These are phyloP conservation scores for Lacanobia wlatinum DNA, from an alignment of 2,888 invertebrate genomes.

Conservation along the genomic window DNA sequence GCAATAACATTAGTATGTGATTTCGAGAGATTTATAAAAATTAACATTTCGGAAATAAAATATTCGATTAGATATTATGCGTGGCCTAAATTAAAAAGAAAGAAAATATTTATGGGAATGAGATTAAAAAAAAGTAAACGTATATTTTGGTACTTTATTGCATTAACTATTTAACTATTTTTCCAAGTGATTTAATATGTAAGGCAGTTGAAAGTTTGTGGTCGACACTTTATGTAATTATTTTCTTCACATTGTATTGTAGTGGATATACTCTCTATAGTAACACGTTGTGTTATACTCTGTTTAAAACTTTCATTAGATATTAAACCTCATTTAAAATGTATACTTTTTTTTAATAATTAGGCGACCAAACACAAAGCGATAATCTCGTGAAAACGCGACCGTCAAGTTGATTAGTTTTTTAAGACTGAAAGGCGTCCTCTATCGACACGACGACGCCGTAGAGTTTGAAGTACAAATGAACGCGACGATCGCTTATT, in stretches of 20 bases:
- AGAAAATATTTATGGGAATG: constrained; percentile 62
- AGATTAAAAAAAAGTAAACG: constrained; percentile 53
- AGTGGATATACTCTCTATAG: background rate
- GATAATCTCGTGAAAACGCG: background rate
- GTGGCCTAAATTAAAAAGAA: constrained; percentile 68
- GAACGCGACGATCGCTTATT: too few relatives aligned
- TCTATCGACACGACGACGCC: too few relatives aligned
- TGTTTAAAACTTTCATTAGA: too few relatives aligned
- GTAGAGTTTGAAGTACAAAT: too few relatives aligned
- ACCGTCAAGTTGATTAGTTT: too few relatives aligned
- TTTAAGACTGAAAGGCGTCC: too few relatives aligned
- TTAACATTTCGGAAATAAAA: constrained; percentile 53
- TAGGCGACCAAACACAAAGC: background rate
- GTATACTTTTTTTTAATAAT: background rate
- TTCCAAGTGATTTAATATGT: constrained; percentile 63
- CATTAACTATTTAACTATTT: constrained; percentile 62
- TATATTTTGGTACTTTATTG: constrained; percentile 74
- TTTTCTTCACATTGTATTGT: constrained; percentile 10
- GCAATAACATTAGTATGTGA: constrained; percentile 86
- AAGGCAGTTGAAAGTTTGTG: constrained; percentile 77
- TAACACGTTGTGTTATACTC: constrained; percentile 4
- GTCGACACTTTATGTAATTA: constrained; percentile 44
- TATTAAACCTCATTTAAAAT: background rate
- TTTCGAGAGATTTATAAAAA: constrained; percentile 65
- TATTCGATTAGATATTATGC: constrained; percentile 60